Conservation (phyloP, 2,888 invertebrate species). For the Keiferia lycopersicella region DNA sequence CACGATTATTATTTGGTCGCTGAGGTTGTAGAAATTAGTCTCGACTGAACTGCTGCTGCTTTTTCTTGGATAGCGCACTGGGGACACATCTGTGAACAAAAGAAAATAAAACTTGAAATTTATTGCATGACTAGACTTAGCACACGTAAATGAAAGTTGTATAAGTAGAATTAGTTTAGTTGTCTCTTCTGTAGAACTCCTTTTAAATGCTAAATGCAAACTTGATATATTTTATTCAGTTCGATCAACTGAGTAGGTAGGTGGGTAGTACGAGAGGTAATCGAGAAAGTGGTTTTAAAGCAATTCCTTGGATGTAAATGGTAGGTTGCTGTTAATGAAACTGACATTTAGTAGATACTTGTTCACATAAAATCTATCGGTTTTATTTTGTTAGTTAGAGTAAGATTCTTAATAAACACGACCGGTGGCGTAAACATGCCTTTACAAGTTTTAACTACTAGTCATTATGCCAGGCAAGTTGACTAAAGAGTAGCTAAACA, state of each 20-base stretch:
- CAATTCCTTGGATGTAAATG: constrained; percentile 5
- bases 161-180: not conserved
- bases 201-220: constrained; percentile 7
- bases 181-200: not conserved
- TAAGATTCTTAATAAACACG: not conserved
- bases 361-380: not conserved
- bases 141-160: constrained; percentile 3
- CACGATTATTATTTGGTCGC: constrained; percentile 81
- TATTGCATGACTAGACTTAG: not conserved
- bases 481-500: not conserved
- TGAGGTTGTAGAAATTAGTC: constrained; percentile 85
- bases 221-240: constrained; percentile 13
- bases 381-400: not conserved
- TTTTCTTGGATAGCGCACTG: constrained; percentile 83
- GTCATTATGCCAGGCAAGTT: not conserved
- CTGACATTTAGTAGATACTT: not conserved
- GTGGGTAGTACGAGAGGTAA: not conserved
- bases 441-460: not conserved
- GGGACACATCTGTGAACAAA: constrained; percentile 82
- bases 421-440: too few relatives aligned
- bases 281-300: not conserved
- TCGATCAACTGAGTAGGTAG: not conserved
- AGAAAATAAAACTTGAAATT: constrained; percentile 26
- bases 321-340: not conserved
- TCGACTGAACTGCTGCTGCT: constrained; percentile 84